Evolutionary conservation across 2,797 vertebrate species (phyloP).

Genomic region (Crypturellus tataupa): DNA sequence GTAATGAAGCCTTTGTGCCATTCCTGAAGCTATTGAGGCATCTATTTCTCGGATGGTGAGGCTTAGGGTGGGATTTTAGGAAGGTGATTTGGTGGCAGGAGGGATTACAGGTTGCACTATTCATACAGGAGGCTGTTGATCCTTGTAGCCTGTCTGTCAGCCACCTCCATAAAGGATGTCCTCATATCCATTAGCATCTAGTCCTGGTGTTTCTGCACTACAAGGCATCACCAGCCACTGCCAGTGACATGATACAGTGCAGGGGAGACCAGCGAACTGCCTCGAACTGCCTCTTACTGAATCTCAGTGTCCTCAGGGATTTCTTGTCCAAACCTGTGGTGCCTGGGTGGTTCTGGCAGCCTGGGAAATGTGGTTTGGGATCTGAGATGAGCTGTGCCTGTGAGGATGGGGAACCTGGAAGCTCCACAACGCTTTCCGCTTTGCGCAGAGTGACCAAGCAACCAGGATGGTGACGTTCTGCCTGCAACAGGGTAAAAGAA

Average conservation of each 20-base stretch:
- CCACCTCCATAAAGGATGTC: fast-evolving
- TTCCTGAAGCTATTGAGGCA: not conserved
- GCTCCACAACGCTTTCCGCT: not conserved
- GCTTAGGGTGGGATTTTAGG: not conserved
- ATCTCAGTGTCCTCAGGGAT: not conserved
- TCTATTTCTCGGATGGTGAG: fast-evolving
- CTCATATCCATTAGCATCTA: fast-evolving
- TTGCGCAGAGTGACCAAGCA: not conserved
- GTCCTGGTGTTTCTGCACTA: not conserved
- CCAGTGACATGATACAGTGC: fast-evolving
- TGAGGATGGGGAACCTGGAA: not conserved
- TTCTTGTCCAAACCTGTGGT: fast-evolving
- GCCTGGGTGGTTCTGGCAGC: not conserved
- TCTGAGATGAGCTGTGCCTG: not conserved
- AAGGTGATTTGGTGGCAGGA: not conserved
- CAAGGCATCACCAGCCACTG: not conserved
- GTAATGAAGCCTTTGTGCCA: fast-evolving
- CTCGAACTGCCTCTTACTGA: not conserved
- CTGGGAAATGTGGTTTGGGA: too few relatives aligned
- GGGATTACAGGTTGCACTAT: not conserved
- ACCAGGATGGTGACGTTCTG: not conserved
- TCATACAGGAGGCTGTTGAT: not conserved
- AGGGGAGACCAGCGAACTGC: not conserved
- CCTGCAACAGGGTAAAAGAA: not conserved
- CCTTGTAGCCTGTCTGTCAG: fast-evolving